Base-by-base conservation (phyloP, 2,888 invertebrate genomes). In the Clivina fossor region DNA sequence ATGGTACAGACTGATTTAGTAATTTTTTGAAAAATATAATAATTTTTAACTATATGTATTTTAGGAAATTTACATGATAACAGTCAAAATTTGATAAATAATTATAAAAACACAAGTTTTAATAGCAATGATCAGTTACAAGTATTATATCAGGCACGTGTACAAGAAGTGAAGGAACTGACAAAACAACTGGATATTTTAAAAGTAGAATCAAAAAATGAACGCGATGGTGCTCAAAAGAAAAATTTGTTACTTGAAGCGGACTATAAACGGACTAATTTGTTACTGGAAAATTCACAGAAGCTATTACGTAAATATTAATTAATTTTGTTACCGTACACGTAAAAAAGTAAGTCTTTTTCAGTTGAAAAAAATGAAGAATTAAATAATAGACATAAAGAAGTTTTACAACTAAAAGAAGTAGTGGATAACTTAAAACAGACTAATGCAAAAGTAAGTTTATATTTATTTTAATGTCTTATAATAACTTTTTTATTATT, bases 101-200 rank as follows among this genome's bases (percentile, higher is more conserved):
- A 30, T 37, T 55, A 55, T 22, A 38, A 40, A 40, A 32, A 55
- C n/a, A 47, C 47, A 19, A 47, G 47, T 15, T 47, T 55, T 28
- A 47, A 55, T 47, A 30, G 55, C 16, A 28, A 22, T 13, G 55
- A 55, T 30, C 55, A 55, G 20, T 22, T 46, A 18, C 55, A 47
- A 55, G 46, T 55, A 13, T 47, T 55, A 22, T 55, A 55, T 47
- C 47, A 55, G 32, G 22, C 40, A 20, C n/a, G 40, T 38, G 47
- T 55, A 20, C n/a, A 38, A 16, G 47, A 55, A 22, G 9, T 38
- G 9, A 35, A 55, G 8, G 32, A 38, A 18, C 13, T 55, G 20
- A 13, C 11, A 2, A 19, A 55, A 24, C 38, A 47, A 22, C 24
- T 55, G 16, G 40, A 55, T 22, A 16, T 4, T 5, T 11, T 47